Percentiles rank a stretch among this genome's conserved stretches.
Conservation (phyloP, 1,140 invertebrate genomes). For the Orchesella cincta region DNA sequence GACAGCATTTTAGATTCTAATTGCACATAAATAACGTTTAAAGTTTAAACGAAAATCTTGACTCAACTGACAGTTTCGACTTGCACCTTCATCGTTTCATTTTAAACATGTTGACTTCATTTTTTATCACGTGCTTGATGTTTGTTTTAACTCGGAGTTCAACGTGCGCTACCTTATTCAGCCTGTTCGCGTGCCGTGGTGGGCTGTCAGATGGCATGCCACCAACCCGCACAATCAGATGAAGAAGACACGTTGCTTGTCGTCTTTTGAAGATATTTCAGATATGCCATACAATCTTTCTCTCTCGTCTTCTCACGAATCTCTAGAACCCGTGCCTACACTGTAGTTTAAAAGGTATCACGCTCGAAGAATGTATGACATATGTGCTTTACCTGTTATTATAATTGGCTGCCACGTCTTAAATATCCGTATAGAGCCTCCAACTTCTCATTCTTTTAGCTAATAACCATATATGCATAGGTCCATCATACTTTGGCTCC, state of each 20-base stretch:
- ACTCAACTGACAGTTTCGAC: too few species aligned
- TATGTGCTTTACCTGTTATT: too few species aligned
- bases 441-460: not conserved
- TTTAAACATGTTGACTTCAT: too few species aligned
- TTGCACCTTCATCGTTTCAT: too few species aligned
- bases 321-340: not conserved
- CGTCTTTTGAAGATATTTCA: conserved; percentile 10
- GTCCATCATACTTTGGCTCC: not conserved
- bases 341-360: conserved; percentile 11
- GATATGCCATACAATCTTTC: conserved; percentile 13
- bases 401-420: not conserved
- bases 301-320: not conserved
- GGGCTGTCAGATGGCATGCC: not conserved
- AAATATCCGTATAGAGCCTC: not conserved
- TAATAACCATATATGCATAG: not conserved
- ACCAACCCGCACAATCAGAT: not conserved
- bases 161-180: too few species aligned
- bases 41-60: too few species aligned
- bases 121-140: too few species aligned
- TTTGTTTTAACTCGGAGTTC: too few species aligned
- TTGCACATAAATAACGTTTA: too few species aligned
- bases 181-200: too few species aligned
- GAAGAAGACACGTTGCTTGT: not conserved
- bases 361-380: not conserved
- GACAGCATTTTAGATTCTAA: too few species aligned